phyloP scores from a whole-genome alignment of 2,888 invertebrate genomes.

The Dynastes hyllus region DNA sequence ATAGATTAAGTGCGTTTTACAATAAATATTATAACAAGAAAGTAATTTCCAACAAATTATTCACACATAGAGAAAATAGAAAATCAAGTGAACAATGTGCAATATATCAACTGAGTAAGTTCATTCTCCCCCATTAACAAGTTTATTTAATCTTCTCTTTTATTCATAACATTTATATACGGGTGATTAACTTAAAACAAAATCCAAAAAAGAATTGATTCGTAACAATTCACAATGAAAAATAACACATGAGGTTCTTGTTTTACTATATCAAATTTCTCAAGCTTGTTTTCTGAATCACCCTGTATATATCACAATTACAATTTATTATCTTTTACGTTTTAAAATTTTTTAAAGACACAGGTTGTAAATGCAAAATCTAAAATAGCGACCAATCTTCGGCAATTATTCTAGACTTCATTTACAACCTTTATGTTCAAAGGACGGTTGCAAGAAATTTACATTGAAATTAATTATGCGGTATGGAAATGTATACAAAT shows the following conservation, averaged over 20 bases:
- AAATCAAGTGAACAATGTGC: conserved; percentile 18
- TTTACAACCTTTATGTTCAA: neutral
- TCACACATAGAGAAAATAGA: conserved; percentile 3
- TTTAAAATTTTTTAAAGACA: neutral
- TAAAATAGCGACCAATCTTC: too few relatives aligned
- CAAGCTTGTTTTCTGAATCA: conserved; percentile 31
- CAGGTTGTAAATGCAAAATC: too few relatives aligned
- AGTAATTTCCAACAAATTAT: conserved; percentile 20
- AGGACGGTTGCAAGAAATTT: conserved; percentile 42
- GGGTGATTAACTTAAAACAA: conserved; percentile 27
- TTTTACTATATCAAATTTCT: conserved; percentile 2
- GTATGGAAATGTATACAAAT: neutral
- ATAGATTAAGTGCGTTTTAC: conserved; percentile 14
- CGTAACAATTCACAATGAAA: neutral
- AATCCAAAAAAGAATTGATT: neutral
- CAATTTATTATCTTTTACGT: conserved; percentile 23
- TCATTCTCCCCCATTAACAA: conserved; percentile 24
- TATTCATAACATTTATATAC: conserved; percentile 41
- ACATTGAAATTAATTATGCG: conserved; percentile 15
- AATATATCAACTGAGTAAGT: conserved; percentile 27
- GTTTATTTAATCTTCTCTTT: conserved; percentile 17
- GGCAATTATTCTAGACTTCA: neutral
- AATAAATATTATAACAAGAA: conserved; percentile 20
- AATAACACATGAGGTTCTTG: neutral
- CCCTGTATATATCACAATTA: conserved; percentile 45